Percentiles rank a stretch among this genome's conserved stretches.
phyloP scores from a whole-genome alignment of 2,113 vertebrate genomes.

The Sterrhoptilus dennistouni region DNA sequence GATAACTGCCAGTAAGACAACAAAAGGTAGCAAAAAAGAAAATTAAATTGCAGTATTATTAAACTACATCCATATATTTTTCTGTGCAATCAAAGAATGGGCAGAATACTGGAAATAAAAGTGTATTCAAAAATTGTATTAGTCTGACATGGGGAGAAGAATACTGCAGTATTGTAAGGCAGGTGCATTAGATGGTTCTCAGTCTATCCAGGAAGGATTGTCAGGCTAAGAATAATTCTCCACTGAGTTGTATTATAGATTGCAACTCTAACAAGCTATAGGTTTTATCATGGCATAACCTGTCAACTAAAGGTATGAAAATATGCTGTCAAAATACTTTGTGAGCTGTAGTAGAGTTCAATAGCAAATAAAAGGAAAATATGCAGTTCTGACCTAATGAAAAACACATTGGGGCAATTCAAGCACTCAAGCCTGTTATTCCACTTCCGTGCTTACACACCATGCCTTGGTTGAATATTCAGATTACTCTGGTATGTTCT shows the following conservation, averaged over 20 bases:
- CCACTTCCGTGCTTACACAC: background rate
- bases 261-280: background rate
- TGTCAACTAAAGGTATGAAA: background rate
- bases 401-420: constrained; percentile 12
- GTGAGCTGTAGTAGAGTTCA: background rate
- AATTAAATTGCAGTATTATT: background rate
- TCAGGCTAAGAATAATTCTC: background rate
- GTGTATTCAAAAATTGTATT: background rate
- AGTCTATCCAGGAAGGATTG: background rate
- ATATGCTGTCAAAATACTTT: background rate
- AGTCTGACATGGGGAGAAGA: background rate
- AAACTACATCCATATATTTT: background rate
- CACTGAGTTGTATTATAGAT: background rate
- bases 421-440: constrained; percentile 37
- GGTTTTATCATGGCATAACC: background rate
- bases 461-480: background rate
- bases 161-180: background rate
- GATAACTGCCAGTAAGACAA: background rate
- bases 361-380: constrained; percentile 16
- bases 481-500: constrained; percentile 19
- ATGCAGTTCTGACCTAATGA: background rate
- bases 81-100: background rate
- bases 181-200: background rate
- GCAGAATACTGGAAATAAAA: background rate
- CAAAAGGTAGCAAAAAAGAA: background rate